These are phyloP conservation scores for Drosophila oshimai DNA, from an alignment of 1,140 invertebrate species.

Conservation along the genomic window DNA sequence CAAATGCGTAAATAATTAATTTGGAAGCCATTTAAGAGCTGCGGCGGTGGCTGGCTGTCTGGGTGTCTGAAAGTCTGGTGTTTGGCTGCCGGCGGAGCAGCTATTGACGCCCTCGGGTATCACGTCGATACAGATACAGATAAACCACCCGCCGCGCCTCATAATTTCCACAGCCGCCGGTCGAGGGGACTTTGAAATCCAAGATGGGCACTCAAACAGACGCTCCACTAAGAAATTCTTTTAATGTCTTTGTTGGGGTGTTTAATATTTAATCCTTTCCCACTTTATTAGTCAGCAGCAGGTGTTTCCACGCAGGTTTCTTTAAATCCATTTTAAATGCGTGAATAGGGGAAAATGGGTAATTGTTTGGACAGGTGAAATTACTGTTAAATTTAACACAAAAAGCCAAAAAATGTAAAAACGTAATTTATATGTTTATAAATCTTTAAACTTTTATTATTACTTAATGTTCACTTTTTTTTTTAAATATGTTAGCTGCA, in stretches of 20 bases:
- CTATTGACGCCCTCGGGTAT: slow-evolving; percentile 40
- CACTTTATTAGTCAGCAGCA: slow-evolving; percentile 22
- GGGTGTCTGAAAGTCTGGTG: neutral
- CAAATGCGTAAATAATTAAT: slow-evolving; percentile 79
- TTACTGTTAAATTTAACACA: no score
- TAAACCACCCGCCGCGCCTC: slow-evolving; percentile 69
- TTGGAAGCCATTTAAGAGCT: slow-evolving; percentile 73
- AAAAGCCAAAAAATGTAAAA: no score
- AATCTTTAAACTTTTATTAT: no score
- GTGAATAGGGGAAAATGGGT: neutral
- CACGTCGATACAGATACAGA: slow-evolving; percentile 54
- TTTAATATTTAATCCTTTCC: slow-evolving; percentile 32
- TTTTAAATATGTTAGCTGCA: no score
- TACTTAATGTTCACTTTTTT: no score
- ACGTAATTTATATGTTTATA: no score
- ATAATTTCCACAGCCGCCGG: slow-evolving; percentile 49
- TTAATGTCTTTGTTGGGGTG: slow-evolving; percentile 21
- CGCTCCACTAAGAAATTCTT: slow-evolving; percentile 6
- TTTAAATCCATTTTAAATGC: neutral
- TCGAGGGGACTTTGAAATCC: neutral
- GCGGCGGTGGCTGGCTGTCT: slow-evolving; percentile 3
- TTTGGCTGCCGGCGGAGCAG: slow-evolving; percentile 19
- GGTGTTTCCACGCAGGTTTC: slow-evolving; percentile 20
- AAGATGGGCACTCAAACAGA: slow-evolving; percentile 8
- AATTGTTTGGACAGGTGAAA: slow-evolving; percentile 1